Conservation (phyloP, 2,888 invertebrate genomes). For the Meandrusa payeni region DNA sequence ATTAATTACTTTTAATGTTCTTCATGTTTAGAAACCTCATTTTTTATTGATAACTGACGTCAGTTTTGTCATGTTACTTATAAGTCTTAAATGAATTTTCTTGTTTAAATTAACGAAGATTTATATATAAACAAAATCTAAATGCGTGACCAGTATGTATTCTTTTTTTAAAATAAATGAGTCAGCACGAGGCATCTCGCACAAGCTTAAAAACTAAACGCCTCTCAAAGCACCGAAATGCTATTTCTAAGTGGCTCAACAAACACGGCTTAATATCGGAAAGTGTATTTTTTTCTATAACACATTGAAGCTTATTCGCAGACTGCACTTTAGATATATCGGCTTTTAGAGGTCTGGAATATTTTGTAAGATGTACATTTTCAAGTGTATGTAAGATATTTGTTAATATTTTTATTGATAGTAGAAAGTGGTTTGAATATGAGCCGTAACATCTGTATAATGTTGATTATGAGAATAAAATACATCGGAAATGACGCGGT, state of each 20-base stretch:
- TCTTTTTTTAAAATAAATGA: no score
- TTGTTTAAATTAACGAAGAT: no score
- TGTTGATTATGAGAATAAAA: slow-evolving; percentile 78
- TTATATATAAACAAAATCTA: no score
- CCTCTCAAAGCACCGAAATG: background rate
- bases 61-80: no score
- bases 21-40: no score
- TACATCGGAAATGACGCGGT: slow-evolving; percentile 48
- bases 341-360: slow-evolving; percentile 56
- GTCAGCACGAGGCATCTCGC: no score
- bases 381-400: slow-evolving; percentile 79
- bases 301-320: slow-evolving; percentile 4
- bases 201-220: background rate
- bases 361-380: slow-evolving; percentile 78
- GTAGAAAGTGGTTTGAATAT: slow-evolving; percentile 75
- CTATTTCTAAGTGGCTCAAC: background rate
- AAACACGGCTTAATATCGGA: slow-evolving; percentile 48
- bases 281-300: slow-evolving; percentile 28
- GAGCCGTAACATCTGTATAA: slow-evolving; percentile 80
- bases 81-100: no score
- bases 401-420: slow-evolving; percentile 79
- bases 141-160: no score
- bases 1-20: no score
- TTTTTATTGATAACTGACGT: no score
- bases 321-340: slow-evolving; percentile 38